Evolutionary conservation across 2,797 vertebrate genomes (phyloP).

Genomic region (Lepidocolaptes lacrymiger): DNA sequence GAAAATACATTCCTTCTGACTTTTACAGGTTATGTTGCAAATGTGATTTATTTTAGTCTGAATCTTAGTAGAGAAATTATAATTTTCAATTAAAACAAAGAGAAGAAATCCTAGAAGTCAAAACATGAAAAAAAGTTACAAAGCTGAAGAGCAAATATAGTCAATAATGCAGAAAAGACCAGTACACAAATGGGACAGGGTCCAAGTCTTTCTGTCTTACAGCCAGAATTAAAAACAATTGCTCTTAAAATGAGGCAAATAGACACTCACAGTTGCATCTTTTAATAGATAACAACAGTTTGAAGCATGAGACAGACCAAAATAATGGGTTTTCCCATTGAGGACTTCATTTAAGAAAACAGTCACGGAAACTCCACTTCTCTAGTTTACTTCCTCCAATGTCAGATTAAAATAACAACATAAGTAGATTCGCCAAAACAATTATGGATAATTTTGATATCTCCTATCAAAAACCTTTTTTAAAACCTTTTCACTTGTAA

Average conservation of each 20-base stretch:
- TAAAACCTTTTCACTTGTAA: accelerated
- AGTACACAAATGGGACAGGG: neutral
- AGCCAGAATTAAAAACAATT: neutral
- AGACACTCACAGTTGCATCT: accelerated
- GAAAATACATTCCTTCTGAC: neutral
- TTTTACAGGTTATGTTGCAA: neutral
- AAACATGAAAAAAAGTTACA: accelerated
- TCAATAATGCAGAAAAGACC: neutral
- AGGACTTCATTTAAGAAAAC: neutral
- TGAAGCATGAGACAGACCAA: neutral
- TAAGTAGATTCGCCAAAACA: neutral
- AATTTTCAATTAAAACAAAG: neutral
- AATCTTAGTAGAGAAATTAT: neutral
- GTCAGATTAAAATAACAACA: accelerated
- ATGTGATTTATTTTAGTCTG: neutral
- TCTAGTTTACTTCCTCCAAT: neutral
- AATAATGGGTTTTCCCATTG: neutral
- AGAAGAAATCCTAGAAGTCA: neutral
- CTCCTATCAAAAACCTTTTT: too few species aligned
- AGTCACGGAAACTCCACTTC: neutral
- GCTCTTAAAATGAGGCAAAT: neutral
- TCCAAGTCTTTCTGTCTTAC: neutral
- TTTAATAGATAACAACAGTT: neutral
- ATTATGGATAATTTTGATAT: accelerated
- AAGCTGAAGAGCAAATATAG: neutral